phyloP scores from a whole-genome alignment of 2,113 vertebrate genomes.

The Carlito syrichta region DNA sequence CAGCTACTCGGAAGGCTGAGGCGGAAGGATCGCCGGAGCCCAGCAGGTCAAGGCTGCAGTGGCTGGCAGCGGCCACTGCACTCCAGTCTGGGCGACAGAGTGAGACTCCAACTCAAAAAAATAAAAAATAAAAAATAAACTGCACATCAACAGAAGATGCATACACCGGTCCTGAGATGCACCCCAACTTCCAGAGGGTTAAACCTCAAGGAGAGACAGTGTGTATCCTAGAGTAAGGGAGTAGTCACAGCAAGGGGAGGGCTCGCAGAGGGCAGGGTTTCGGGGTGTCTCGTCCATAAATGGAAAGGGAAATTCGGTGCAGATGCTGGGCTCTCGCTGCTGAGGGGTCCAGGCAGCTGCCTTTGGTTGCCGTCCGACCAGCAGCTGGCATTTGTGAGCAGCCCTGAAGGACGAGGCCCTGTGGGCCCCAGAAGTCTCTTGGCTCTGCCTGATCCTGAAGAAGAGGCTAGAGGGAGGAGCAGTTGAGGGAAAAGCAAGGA shows the following conservation, averaged over 20 bases:
- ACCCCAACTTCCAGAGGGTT: neutral
- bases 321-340: no score
- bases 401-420: neutral
- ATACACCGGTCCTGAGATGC: fast-evolving
- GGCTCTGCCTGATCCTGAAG: no score
- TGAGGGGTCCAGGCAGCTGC: neutral
- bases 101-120: no score
- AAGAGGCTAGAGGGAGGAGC: neutral
- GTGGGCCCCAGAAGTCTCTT: neutral
- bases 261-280: neutral
- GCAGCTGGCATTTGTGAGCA: neutral
- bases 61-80: no score
- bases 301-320: neutral
- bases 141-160: neutral
- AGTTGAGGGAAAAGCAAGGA: neutral
- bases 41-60: no score
- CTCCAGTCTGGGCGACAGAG: no score
- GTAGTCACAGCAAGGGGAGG: neutral
- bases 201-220: neutral
- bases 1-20: no score
- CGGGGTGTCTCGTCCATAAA: neutral
- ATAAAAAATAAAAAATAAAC: no score
- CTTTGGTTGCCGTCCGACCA: neutral
- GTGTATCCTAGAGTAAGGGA: neutral
- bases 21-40: no score